Base-by-base conservation (phyloP, 2,113 vertebrate genomes). In the Perognathus longimembris region DNA sequence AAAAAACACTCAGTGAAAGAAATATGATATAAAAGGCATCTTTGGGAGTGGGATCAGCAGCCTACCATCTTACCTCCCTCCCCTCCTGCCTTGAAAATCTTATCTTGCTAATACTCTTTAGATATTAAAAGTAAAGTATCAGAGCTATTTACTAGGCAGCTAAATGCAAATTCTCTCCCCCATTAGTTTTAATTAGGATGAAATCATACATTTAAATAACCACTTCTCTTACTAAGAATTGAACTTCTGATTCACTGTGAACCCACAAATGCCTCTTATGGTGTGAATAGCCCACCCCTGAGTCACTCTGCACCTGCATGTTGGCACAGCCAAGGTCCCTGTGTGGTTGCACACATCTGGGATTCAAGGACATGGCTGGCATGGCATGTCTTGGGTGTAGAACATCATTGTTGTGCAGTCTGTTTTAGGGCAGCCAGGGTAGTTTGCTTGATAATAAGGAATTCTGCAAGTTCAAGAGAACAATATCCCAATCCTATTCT, bases 121-220 rank as follows among this genome's bases (percentile, higher is more conserved):
- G 57, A 74, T 93, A 93, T 81, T 92, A 84, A 89, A 93, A 93
- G 90, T 77, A 76, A 94, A 89, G 88, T 75, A 86, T 70, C 70
- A 71, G 78, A 96, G 69, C 54, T 96, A n/a, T 94, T 94, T 93
- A 93, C 89, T 87, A 89, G 94, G 63, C 86, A 93, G 89, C 80
- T 95, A 96, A 86, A 95, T 92, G 94, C 80, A 97, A 79, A 96
- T 96, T 95, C 92, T 96, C 61, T 93, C 71, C 42, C 74, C 80
- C 76, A 85, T 95, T 96, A 82, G 90, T 84, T 96, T 97, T 97
- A 95, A 96, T 97, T 95, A 97, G 93, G 74, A 89, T 95, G 73
- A 96, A 96, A 92, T 97, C 91, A 93, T 93, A 97, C 80, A 94
- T 96, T 94, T 95, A 91, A 94, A 91, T 92, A 95, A 89, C 80